Evolutionary conservation across 2,888 invertebrate species (phyloP).

Genomic region (Merodon equestris): DNA sequence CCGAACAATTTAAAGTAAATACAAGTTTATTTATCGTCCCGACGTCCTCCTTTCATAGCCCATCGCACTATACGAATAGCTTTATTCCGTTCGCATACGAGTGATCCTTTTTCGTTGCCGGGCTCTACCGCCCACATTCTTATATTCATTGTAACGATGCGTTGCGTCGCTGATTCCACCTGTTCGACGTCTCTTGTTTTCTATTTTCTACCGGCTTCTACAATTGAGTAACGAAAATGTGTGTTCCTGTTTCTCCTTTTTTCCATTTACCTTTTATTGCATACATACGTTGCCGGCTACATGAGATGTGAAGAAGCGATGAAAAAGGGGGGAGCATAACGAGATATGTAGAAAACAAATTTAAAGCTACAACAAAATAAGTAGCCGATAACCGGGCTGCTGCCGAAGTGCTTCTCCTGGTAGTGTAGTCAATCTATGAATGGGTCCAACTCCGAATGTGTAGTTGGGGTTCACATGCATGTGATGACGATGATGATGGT

Average conservation of each 20-base stretch:
- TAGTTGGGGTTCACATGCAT: slow-evolving; percentile 22
- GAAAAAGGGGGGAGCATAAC: slow-evolving; percentile 13
- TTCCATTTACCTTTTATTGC: neutral
- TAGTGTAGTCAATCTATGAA: slow-evolving; percentile 45
- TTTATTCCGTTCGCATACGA: no score
- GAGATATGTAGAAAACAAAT: slow-evolving; percentile 47
- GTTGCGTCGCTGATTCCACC: slow-evolving; percentile 2
- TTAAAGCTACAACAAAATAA: slow-evolving; percentile 48
- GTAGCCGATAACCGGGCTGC: slow-evolving; percentile 47
- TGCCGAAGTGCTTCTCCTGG: slow-evolving; percentile 5
- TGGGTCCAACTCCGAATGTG: slow-evolving; percentile 38
- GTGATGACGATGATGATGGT: slow-evolving; percentile 11
- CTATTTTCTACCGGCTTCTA: slow-evolving; percentile 31
- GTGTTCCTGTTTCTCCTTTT: slow-evolving; percentile 15
- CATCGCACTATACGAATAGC: neutral
- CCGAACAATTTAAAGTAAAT: slow-evolving; percentile 51
- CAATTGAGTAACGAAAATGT: slow-evolving; percentile 32
- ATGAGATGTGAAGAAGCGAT: neutral
- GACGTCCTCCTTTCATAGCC: neutral
- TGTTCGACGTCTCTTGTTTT: slow-evolving; percentile 9
- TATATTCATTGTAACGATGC: no score
- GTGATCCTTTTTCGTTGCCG: no score
- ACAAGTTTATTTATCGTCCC: slow-evolving; percentile 33
- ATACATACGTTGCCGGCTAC: neutral
- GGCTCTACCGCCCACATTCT: no score